Conservation (phyloP, 2,113 vertebrate species). For the Tonatia bakeri region DNA sequence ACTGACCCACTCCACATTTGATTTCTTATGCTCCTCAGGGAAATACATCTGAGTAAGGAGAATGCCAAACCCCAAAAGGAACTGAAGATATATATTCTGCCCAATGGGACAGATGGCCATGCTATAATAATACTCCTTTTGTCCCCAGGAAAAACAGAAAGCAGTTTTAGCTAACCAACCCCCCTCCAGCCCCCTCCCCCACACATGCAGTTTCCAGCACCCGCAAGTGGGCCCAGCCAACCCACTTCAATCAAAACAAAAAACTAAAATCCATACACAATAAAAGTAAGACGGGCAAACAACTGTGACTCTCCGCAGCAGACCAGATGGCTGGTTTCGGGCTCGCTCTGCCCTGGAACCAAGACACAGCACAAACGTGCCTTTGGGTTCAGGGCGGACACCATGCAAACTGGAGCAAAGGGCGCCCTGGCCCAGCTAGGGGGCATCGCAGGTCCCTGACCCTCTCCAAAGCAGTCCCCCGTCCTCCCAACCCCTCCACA, state of each 20-base stretch:
- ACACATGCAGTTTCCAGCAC: neutral
- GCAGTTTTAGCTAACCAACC: neutral
- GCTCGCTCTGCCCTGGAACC: neutral
- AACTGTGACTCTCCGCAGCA: neutral
- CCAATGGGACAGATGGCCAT: neutral
- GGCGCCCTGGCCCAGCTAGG: neutral
- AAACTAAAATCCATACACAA: conserved; percentile 36
- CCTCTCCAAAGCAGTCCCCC: neutral
- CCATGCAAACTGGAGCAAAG: neutral
- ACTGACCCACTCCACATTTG: neutral
- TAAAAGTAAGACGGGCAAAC: conserved; percentile 31
- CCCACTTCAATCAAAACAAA: conserved; percentile 39
- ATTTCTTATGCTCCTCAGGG: neutral
- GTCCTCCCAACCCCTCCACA: neutral
- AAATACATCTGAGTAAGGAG: neutral
- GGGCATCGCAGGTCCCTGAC: neutral
- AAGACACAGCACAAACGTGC: neutral
- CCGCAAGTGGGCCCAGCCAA: neutral
- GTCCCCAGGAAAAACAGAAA: neutral
- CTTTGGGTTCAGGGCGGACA: neutral
- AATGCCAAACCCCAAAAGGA: neutral
- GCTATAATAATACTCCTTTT: neutral
- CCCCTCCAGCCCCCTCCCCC: neutral
- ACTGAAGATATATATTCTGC: neutral
- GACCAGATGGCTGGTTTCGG: neutral